phyloP scores from a whole-genome alignment of 2,888 invertebrate genomes.

The Trissolcus brochymenae region DNA sequence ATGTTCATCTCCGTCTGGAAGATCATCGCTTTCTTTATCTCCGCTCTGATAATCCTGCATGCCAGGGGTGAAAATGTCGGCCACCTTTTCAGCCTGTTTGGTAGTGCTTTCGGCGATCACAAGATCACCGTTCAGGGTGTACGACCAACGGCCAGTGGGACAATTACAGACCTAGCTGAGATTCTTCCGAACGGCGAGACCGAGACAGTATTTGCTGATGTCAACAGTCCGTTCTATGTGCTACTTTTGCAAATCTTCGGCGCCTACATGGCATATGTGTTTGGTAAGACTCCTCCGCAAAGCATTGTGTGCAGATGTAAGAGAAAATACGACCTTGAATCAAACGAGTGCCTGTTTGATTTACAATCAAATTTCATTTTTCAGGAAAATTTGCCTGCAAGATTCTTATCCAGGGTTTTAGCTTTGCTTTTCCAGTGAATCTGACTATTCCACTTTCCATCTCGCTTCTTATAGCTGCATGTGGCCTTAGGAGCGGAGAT shows the following conservation, averaged over 20 bases:
- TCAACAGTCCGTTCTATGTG: slow-evolving; percentile 86
- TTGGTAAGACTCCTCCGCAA: slow-evolving; percentile 78
- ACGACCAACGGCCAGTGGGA: slow-evolving; percentile 72
- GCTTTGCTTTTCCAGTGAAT: slow-evolving; percentile 97
- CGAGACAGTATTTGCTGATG: slow-evolving; percentile 83
- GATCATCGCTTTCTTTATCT: slow-evolving; percentile 86
- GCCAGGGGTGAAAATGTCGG: slow-evolving; percentile 87
- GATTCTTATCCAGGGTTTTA: slow-evolving; percentile 97
- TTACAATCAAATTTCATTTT: slow-evolving; percentile 7
- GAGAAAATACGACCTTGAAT: neutral
- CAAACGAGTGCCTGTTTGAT: neutral
- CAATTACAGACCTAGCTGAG: slow-evolving; percentile 85
- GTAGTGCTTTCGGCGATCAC: slow-evolving; percentile 86
- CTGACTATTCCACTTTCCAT: slow-evolving; percentile 94
- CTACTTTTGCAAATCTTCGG: slow-evolving; percentile 88
- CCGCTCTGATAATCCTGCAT: slow-evolving; percentile 85
- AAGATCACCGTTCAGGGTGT: slow-evolving; percentile 87
- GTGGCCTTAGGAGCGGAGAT: slow-evolving; percentile 90
- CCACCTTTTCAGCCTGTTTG: slow-evolving; percentile 86
- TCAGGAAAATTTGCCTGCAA: slow-evolving; percentile 95
- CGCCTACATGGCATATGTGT: slow-evolving; percentile 92
- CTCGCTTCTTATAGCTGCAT: slow-evolving; percentile 90
- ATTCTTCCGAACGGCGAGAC: slow-evolving; percentile 87
- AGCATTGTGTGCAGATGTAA: neutral
- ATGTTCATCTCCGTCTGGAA: slow-evolving; percentile 95